Evolutionary conservation across 2,888 invertebrate genomes (phyloP), one percentile per base, ranked within the genome.

Genomic region (Glyphotaelius pellucidus): DNA sequence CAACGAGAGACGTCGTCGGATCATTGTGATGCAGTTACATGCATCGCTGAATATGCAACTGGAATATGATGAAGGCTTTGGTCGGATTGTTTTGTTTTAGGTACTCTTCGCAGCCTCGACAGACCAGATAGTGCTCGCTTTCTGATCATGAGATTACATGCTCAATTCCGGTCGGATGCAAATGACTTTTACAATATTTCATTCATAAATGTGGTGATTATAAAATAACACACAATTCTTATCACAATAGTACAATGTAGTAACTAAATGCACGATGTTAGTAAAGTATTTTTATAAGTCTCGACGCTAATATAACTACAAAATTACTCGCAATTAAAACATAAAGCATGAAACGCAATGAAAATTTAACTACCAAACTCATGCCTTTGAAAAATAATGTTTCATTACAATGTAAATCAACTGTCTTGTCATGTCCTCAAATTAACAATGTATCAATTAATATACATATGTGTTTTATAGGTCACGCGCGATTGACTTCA

Each of bases 21-120:
- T 87, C 87, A 87, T 87, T 87, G 87, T 87, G 87, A 86, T 90
- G 86, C 92, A 92, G 84, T 92, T 92, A 92, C 92, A 92, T 92
- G 92, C 92, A 92, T 92, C 90, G 92, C 15, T 92, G 80, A 81
- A 31, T 67, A 31, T 32, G 87, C 87, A 67, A 87, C 67, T 67
- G 67, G 87, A 52, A 67, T 35, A 87, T 31, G 32, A 31, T 67
- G 47, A 47, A 30, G 42, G 83, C 1, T 83, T 38, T 83, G 83
- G 35, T 83, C 83, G 38, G 83, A 35, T 83, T 83, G 83, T 83
- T 83, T 67, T 67, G 67, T 67, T 67, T 83, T 38, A 83, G 83
- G 83, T 32, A 38, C 83, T 11, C 11, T 83, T 83, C 11, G 19
- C 25, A 83, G 67, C 67, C 67, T 67, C 67, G 67, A 67, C 67